phyloP scores from a whole-genome alignment of 2,888 invertebrate genomes.

The Litoditis marina region DNA sequence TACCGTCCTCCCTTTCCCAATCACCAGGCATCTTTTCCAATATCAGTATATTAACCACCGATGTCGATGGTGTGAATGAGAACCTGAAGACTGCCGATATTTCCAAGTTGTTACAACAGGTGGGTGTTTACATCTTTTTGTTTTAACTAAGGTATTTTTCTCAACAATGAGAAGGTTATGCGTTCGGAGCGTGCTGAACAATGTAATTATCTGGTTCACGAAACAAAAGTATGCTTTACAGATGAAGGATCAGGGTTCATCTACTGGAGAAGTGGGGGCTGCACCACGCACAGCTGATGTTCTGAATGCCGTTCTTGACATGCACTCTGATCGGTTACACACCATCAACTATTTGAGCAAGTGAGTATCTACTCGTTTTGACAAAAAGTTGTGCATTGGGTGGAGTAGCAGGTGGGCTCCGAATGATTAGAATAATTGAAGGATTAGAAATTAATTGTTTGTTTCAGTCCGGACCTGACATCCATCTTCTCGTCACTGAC shows the following conservation, averaged over 20 bases:
- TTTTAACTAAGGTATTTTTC: too few species aligned
- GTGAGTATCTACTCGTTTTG: slow-evolving; percentile 6
- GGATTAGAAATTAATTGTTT: too few species aligned
- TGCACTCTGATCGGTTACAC: slow-evolving; percentile 50
- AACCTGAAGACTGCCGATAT: slow-evolving; percentile 44
- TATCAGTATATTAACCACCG: slow-evolving; percentile 45
- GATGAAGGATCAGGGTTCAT: too few species aligned
- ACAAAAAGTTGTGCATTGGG: too few species aligned
- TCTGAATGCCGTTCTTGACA: slow-evolving; percentile 58
- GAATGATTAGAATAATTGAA: too few species aligned
- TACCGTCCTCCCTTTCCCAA: slow-evolving; percentile 29
- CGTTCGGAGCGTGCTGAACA: too few species aligned
- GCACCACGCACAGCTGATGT: slow-evolving; percentile 61
- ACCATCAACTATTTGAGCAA: slow-evolving; percentile 36
- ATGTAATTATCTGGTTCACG: too few species aligned
- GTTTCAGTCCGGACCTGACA: slow-evolving; percentile 24
- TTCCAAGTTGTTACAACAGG: slow-evolving; percentile 24
- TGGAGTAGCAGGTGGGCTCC: too few species aligned
- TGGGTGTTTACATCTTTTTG: neutral
- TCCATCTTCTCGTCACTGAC: slow-evolving; percentile 29
- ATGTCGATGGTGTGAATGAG: slow-evolving; percentile 28
- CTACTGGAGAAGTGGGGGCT: slow-evolving; percentile 17
- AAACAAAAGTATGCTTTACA: too few species aligned
- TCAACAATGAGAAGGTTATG: too few species aligned
- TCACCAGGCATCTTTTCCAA: slow-evolving; percentile 59